Base-by-base conservation (phyloP, 2,888 invertebrate species). In the Heliconius cydno region DNA sequence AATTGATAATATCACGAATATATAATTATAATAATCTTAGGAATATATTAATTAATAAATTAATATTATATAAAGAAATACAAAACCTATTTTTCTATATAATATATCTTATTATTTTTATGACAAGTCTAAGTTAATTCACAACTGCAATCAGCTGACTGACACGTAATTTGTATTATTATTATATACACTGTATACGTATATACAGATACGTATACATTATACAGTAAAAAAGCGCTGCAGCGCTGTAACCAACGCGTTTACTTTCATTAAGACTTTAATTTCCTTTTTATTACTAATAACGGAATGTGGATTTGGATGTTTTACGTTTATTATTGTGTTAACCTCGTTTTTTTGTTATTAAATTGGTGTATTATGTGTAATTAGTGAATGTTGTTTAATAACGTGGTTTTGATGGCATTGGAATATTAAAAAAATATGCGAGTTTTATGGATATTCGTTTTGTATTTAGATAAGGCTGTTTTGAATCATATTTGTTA, bases 121-220 rank as follows among this genome's bases (percentile, higher is more conserved):
- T 73, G 73, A 74, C 73, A 82, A 76, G 77, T 60, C 79, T 76
- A 76, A 82, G 34, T 57, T 71, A 67, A 76, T 78, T 81, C 81
- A 83, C 70, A 81, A 81, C 81, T 81, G 81, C 86, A 87, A 91
- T 91, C 93, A 93, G 93, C 93, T 93, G 92, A 88, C 87, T 89
- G 89, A 88, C 90, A 85, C 87, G 91, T 92, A 91, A 92, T 92
- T 91, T 89, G 87, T 90, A 89, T 88, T 88, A 88, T 88, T 89
- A 88, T 88, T 89, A 89, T 88, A 86, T 90, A 90, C 85, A 90
- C 85, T 84, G 25, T 68, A 68, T 41, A 68, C 38, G n/a, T 38
- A 68, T n/a, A 68, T 68, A 68, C 13, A 68, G 68, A 68, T 66
- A 66, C 65, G 84, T 89, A 87, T 87, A 86, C 84, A 86, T 84